Evolutionary conservation across 2,888 invertebrate species (phyloP).

Genomic region (Hyppa rectilinea): DNA sequence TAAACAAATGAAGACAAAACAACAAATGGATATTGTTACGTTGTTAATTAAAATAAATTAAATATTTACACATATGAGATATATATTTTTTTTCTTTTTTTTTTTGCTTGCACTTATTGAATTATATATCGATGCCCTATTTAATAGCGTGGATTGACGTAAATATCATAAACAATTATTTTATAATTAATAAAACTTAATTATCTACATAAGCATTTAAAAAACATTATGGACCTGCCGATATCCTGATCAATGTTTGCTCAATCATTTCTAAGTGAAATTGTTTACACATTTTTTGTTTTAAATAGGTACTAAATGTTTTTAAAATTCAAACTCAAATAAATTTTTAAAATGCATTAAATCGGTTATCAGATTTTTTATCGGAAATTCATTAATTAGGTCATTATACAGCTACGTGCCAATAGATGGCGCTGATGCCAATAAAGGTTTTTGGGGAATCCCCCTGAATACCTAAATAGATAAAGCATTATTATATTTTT

Average conservation of each 20-base stretch:
- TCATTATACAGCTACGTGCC: background rate
- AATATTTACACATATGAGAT: too few species aligned
- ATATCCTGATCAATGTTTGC: background rate
- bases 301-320: rapidly evolving
- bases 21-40: background rate
- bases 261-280: background rate
- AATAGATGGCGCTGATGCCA: conserved; percentile 40
- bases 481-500: background rate
- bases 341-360: background rate
- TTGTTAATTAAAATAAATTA: background rate
- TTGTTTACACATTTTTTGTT: background rate
- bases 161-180: background rate
- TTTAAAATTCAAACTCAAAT: background rate
- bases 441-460: background rate
- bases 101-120: too few species aligned
- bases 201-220: background rate
- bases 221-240: background rate
- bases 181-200: background rate
- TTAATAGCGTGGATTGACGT: background rate
- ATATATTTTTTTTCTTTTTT: too few species aligned
- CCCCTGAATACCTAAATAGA: too few species aligned
- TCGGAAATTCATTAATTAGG: background rate
- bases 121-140: too few species aligned
- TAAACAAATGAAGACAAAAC: conserved; percentile 10
- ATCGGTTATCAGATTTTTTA: background rate